Conservation (phyloP, 2,113 vertebrate genomes). For the Pomatostomus ruficeps region DNA sequence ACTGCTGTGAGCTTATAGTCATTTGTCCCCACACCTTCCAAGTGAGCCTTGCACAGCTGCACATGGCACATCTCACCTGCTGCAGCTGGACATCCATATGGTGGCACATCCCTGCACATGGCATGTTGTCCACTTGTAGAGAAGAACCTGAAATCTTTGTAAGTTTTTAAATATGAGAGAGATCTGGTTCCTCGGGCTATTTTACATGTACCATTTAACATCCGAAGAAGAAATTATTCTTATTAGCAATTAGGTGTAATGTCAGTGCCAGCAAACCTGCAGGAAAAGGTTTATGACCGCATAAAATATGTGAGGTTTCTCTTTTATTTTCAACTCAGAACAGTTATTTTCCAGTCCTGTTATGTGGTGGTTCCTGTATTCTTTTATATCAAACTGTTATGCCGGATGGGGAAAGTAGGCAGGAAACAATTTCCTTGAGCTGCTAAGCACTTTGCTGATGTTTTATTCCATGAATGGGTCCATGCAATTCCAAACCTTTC, state of each 20-base stretch:
- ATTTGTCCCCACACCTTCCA: background rate
- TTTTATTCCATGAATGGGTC: background rate
- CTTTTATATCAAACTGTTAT: background rate
- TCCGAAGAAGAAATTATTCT: background rate
- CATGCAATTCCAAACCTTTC: background rate
- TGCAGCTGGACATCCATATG: background rate
- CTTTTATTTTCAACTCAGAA: background rate
- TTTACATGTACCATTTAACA: constrained; percentile 3
- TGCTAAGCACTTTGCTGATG: background rate
- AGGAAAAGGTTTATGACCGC: constrained; percentile 2
- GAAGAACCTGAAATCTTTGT: background rate
- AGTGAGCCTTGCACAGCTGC: background rate
- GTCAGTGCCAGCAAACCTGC: constrained; percentile 2
- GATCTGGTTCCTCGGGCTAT: background rate
- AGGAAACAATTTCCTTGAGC: background rate
- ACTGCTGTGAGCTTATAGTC: background rate
- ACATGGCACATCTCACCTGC: background rate
- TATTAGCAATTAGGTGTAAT: constrained; percentile 21
- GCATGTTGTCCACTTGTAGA: background rate
- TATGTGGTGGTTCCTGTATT: background rate
- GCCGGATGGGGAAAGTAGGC: background rate
- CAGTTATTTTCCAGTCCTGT: background rate
- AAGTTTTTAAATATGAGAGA: constrained; percentile 34
- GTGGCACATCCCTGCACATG: rapidly evolving
- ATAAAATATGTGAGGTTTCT: background rate